These are phyloP conservation scores for Calliopum simillimum DNA, from an alignment of 2,888 invertebrate genomes.

Conservation along the genomic window DNA sequence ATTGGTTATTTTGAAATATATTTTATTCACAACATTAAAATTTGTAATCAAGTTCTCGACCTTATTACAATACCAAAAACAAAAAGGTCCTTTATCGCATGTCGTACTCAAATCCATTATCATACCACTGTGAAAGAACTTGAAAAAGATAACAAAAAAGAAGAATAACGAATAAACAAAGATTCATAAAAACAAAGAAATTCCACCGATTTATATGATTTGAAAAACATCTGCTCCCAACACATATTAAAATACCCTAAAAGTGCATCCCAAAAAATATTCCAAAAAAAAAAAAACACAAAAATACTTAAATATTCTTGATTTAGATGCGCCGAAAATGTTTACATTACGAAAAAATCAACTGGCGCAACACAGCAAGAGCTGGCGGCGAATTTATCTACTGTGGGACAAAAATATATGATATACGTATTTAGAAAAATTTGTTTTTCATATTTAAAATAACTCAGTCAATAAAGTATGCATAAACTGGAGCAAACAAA, in stretches of 20 bases:
- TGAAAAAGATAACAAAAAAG: background rate
- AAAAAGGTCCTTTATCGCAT: constrained; percentile 3
- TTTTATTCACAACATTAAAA: too few relatives aligned
- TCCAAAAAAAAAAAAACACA: background rate
- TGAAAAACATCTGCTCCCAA: constrained; percentile 31
- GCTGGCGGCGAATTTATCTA: too few relatives aligned
- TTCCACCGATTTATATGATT: constrained; percentile 18
- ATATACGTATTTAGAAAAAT: too few relatives aligned
- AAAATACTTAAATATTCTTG: background rate
- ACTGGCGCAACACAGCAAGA: too few relatives aligned
- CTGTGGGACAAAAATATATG: too few relatives aligned
- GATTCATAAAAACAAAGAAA: background rate
- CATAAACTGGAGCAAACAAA: too few relatives aligned
- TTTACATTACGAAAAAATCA: background rate
- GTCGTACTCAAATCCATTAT: constrained; percentile 23
- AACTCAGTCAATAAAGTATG: too few relatives aligned
- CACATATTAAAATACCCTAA: constrained; percentile 14
- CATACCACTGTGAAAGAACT: constrained; percentile 13
- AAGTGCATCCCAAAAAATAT: constrained; percentile 17
- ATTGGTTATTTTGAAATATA: too few relatives aligned
- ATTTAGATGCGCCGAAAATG: constrained; percentile 24
- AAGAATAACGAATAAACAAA: background rate
- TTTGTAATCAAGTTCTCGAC: too few relatives aligned
- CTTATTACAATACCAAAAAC: background rate
- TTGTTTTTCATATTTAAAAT: too few relatives aligned